Conservation (phyloP, 2,797 vertebrate genomes). For the Enteromius unitaeniatus region DNA sequence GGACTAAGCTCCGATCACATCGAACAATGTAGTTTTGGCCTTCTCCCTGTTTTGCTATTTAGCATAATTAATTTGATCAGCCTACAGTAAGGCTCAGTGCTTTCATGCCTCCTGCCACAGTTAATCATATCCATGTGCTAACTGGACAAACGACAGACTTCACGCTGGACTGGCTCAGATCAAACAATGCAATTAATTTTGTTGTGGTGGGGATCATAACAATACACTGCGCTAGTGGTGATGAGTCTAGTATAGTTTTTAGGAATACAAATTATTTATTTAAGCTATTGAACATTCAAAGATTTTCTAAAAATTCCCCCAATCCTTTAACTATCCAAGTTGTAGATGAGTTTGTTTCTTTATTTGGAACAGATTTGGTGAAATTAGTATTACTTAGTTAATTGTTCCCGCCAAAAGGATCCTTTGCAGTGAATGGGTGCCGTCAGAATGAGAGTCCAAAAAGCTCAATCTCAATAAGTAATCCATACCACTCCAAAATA, state of each 20-base stretch:
- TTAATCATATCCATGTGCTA: slow-evolving; percentile 65
- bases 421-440: background rate
- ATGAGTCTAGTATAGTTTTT: background rate
- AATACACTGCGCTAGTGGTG: background rate
- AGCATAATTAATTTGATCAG: slow-evolving; percentile 89
- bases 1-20: slow-evolving; percentile 27
- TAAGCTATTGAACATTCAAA: background rate
- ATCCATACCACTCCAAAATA: background rate
- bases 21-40: slow-evolving; percentile 53
- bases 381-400: background rate
- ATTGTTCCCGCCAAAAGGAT: background rate
- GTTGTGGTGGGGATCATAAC: background rate
- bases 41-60: slow-evolving; percentile 73
- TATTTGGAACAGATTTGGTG: background rate
- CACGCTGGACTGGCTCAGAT: slow-evolving; percentile 46
- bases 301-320: background rate
- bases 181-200: slow-evolving; percentile 33
- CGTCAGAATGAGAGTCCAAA: background rate
- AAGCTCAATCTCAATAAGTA: background rate
- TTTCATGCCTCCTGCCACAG: slow-evolving; percentile 72
- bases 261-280: background rate
- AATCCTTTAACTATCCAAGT: background rate
- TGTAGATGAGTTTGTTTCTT: background rate
- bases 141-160: slow-evolving; percentile 59
- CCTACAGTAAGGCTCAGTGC: slow-evolving; percentile 67